A percentile compares a stretch with the other conserved stretches of the same genome.
Conservation (phyloP, 2,888 invertebrate species). For the Folsomia manolachei region DNA sequence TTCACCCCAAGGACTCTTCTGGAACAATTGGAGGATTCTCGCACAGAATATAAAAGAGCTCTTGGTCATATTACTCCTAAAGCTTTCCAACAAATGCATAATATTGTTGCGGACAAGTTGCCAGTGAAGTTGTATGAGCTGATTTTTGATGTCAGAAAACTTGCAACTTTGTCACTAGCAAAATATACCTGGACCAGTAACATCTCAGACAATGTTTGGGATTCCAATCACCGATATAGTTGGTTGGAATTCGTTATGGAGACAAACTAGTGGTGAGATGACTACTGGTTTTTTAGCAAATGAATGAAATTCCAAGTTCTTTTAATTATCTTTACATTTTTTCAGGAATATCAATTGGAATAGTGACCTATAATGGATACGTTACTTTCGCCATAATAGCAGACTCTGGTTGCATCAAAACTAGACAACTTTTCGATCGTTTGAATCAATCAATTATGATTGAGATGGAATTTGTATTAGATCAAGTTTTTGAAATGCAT, state of each 20-base stretch:
- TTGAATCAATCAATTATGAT: not conserved
- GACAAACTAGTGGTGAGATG: constrained; percentile 7
- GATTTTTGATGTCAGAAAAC: not conserved
- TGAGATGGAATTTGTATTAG: constrained; percentile 8
- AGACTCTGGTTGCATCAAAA: constrained; percentile 3
- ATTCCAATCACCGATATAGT: not conserved
- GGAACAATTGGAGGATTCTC: not conserved
- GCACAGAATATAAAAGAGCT: not conserved
- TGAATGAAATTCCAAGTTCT: no score
- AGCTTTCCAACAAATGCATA: not conserved
- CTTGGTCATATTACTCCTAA: not conserved
- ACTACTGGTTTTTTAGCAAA: not conserved
- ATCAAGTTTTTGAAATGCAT: not conserved
- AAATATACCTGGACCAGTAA: constrained; percentile 12
- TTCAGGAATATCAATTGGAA: no score
- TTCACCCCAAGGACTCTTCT: not conserved
- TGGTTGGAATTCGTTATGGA: not conserved
- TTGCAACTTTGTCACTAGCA: not conserved
- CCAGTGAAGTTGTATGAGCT: not conserved
- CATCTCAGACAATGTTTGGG: not conserved
- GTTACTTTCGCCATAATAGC: constrained; percentile 6
- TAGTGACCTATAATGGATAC: constrained; percentile 14
- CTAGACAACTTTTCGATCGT: not conserved
- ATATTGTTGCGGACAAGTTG: no score
- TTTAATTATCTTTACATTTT: no score